Base-by-base conservation (phyloP, 2,888 invertebrate species). In the Drosophila buzzatii region DNA sequence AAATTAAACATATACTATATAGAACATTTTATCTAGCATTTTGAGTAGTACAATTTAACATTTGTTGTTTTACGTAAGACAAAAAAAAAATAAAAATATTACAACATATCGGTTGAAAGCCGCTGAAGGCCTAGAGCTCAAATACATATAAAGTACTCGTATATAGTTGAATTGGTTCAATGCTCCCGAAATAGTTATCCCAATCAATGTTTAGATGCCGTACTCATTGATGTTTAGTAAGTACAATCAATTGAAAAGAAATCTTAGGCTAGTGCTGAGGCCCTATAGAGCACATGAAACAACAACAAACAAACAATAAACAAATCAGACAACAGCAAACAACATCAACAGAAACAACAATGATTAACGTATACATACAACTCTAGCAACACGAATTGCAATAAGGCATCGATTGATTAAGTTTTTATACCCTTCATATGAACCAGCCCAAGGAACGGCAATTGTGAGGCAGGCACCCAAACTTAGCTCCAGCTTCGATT, bases 351-450 rank as follows among this genome's bases (percentile, higher is more conserved):
- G 65, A 31, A 51, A 63, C 31, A 63, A 60, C 6, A 27, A 27
- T 27, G 6, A 27, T 27, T 6, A 45, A 31, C 41, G 45, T 23
- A 20, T 66, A 51, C 51, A 51, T 27, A 61, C 9, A 49, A 35
- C 27, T 31, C 18, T 18, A 44, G 18, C 20, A 53, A 59, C 51
- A 67, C 47, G 41, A 76, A 42, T 44, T 18, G 49, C 27, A 59
- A 47, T 59, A 12, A 72, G 69, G 63, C 59, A 70, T 16, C 42
- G 57, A 70, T 75, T 47, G 45, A 69, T 61, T 75, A 75, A 81
- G 85, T 85, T 85, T 87, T 87, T 85, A 85, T 85, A 87, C 85
- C 85, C 85, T 85, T 85, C 87, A 72, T 73, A 71, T 63, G 69
- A 51, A 81, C 56, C 73, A 67, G 70, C 77, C 80, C 57, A 58